A percentile compares a stretch with the other conserved stretches of the same genome.
Conservation (phyloP, 1,140 invertebrate species). For the Pseudomyrmex concolor region DNA sequence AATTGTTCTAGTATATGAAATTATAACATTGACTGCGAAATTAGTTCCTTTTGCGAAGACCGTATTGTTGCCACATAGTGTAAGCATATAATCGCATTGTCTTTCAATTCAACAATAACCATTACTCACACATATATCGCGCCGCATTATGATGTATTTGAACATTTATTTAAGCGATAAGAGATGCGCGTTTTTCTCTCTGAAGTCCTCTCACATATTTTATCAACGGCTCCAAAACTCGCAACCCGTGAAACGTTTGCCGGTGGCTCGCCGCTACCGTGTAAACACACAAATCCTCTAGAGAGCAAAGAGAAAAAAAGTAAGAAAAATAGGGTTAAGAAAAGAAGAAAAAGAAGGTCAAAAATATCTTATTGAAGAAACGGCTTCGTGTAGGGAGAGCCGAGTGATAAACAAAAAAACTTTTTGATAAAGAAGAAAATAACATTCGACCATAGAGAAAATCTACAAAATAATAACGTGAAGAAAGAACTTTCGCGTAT, state of each 20-base stretch:
- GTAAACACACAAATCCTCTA: slow-evolving; percentile 49
- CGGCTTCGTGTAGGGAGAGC: neutral
- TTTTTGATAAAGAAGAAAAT: neutral
- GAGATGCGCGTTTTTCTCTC: neutral
- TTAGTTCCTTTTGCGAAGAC: too few species aligned
- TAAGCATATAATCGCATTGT: too few species aligned
- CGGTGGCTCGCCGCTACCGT: neutral
- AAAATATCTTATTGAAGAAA: slow-evolving; percentile 9
- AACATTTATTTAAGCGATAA: slow-evolving; percentile 11
- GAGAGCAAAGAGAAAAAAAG: neutral
- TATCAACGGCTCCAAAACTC: slow-evolving; percentile 9
- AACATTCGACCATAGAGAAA: neutral
- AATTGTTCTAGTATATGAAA: too few species aligned
- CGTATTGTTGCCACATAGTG: too few species aligned
- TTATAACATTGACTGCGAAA: too few species aligned
- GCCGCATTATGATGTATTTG: neutral
- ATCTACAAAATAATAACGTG: slow-evolving; percentile 14
- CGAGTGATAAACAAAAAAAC: slow-evolving; percentile 12
- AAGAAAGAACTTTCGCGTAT: neutral
- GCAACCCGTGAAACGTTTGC: slow-evolving; percentile 26
- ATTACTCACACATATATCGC: neutral
- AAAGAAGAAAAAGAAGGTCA: slow-evolving; percentile 16
- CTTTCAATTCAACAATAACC: too few species aligned
- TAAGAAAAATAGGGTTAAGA: slow-evolving; percentile 39
- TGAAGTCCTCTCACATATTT: slow-evolving; percentile 3